Base-by-base conservation (phyloP, 2,113 vertebrate species). In the Seriola quinqueradiata region DNA sequence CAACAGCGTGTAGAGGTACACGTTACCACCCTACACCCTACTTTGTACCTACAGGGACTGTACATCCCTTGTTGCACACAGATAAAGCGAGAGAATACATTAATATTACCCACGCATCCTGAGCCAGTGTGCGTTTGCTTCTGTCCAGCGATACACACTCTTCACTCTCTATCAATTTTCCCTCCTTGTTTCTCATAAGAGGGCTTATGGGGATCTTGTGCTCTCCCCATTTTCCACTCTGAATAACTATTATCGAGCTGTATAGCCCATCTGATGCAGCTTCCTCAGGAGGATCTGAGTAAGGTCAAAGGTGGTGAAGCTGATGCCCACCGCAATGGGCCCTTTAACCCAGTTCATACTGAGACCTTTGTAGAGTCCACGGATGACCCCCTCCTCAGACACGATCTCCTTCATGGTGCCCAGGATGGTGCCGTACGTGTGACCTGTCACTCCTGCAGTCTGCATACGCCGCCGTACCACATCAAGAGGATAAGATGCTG, bases 271-370 rank as follows among this genome's bases (percentile, higher is more conserved):
- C 90, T 92, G 89, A 92, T 96, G 96, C 83, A 97, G 90, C 65
- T 95, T 97, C 57, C 92, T 95, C 74, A 99, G 93, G 36, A 99
- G 95, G 80, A 98, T 98, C 95, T 99, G 97, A 44, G 94, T 97
- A 63, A 99, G 96, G 95, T 99, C 98, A 63, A 99, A 99, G 85
- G 98, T 99, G 75, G 97, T 99, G 94, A 99, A 99, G 94, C 98
- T 99, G 91, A 99, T 98, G 10, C 98, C 98, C 80, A 99, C 98
- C 0, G 98, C 97, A 5, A 99, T 96, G 19, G 98, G 98, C 5
- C 98, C 98, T 75, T 99, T 99, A 69, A 99, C 96, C 98, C 98
- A 99, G 95, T 99, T 99, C 98, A 99, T 99, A 92, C 98, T 99
- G 82, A 99, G 97, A 70, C 98, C 98, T 85, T 99, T 99, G 95